phyloP scores from a whole-genome alignment of 2,797 vertebrate genomes.

The Urophycis tenuis region DNA sequence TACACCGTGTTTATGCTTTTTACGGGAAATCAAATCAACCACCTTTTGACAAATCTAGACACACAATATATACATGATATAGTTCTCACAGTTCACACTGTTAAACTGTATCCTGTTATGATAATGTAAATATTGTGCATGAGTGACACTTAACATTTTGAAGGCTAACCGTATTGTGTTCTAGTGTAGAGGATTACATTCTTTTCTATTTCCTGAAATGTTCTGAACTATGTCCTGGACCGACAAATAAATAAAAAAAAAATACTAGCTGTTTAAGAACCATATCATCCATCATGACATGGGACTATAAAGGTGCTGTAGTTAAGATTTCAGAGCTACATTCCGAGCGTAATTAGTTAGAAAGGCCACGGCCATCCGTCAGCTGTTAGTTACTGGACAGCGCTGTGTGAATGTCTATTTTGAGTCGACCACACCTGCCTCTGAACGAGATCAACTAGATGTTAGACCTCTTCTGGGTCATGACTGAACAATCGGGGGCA shows the following conservation, averaged over 20 bases:
- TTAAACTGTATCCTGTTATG: slow-evolving; percentile 33
- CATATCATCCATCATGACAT: slow-evolving; percentile 33
- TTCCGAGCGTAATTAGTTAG: not conserved
- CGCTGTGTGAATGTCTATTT: no score
- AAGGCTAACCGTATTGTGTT: slow-evolving; percentile 49
- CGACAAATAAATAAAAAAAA: slow-evolving; percentile 53
- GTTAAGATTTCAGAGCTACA: not conserved
- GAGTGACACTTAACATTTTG: slow-evolving; percentile 58
- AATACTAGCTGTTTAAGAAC: slow-evolving; percentile 47
- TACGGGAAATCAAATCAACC: slow-evolving; percentile 3
- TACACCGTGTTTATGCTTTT: not conserved
- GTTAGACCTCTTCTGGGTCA: not conserved
- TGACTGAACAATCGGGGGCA: not conserved
- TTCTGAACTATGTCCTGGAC: slow-evolving; percentile 50
- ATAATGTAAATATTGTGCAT: slow-evolving; percentile 64
- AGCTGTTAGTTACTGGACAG: no score
- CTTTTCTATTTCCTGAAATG: slow-evolving; percentile 39
- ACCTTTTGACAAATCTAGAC: slow-evolving; percentile 3
- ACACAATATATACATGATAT: not conserved
- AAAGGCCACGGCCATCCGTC: no score
- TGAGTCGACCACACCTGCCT: no score
- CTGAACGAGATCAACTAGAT: not conserved
- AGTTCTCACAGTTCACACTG: not conserved
- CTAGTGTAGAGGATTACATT: slow-evolving; percentile 37
- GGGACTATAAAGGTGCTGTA: not conserved